A percentile compares a stretch with the other conserved stretches of the same genome.
Evolutionary conservation across 2,113 vertebrate genomes (phyloP).

Genomic region (Eurypyga helias): DNA sequence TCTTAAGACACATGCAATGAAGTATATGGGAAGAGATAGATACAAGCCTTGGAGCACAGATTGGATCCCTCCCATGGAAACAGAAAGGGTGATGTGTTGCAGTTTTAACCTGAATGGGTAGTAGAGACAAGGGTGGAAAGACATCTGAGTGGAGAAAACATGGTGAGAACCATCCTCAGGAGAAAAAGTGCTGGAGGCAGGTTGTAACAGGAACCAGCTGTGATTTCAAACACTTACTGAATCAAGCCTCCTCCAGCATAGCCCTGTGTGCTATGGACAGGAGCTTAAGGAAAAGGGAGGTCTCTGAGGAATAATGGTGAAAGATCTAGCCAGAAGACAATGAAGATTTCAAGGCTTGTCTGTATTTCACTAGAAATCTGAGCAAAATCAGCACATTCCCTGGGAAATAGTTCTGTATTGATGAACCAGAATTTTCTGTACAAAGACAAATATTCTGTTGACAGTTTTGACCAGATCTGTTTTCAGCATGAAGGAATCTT

Average conservation of each 20-base stretch:
- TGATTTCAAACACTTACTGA: not conserved
- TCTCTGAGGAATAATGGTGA: not conserved
- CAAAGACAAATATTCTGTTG: not conserved
- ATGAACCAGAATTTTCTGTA: not conserved
- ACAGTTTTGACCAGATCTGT: not conserved
- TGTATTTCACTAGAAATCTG: not conserved
- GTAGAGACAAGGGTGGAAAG: not conserved
- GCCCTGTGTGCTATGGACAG: not conserved
- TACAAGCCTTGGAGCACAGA: not conserved
- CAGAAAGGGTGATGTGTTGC: not conserved
- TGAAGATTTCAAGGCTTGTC: not conserved
- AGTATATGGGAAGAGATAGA: not conserved
- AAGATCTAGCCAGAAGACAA: not conserved
- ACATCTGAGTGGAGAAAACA: not conserved
- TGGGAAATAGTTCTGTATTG: not conserved
- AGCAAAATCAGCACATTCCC: not conserved
- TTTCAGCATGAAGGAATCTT: not conserved
- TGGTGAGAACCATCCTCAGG: not conserved
- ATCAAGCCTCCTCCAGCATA: not conserved
- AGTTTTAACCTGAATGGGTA: not conserved
- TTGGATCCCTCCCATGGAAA: not conserved
- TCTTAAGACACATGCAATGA: not conserved
- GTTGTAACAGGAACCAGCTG: not conserved
- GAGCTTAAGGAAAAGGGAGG: not conserved
- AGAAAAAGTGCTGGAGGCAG: not conserved